Evolutionary conservation across 2,113 vertebrate species (phyloP), one percentile per base, ranked within the genome.

Genomic region (Cinclus cinclus): DNA sequence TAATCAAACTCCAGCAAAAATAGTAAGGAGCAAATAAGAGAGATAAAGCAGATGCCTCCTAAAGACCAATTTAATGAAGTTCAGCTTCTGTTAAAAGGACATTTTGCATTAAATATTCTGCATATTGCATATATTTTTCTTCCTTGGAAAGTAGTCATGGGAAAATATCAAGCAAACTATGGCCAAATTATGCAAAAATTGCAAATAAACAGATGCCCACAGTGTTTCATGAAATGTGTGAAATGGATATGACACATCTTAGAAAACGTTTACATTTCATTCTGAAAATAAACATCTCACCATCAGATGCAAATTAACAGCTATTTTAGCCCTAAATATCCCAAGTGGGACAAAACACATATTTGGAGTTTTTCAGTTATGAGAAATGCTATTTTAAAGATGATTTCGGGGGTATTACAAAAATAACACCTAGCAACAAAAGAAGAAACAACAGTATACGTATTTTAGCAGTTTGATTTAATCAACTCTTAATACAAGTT

Each of bases 151-250:
- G 79, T 35, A 93, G 37, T 68, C n/a, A 58, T 21, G 47, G 68
- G 84, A 92, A 94, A 96, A 92, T 90, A 93, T 78, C 88, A 46
- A 83, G 75, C 12, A 82, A 90, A 90, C 91, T 86, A 89, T 37
- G 69, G 79, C 79, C 90, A 95, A 94, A 91, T 96, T 93, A 74
- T 95, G 90, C 79, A 94, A 95, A 96, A 96, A 90, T 44, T 94
- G 68, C 95, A 96, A 97, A 96, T 95, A 97, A 97, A 96, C 94
- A 95, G 88, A 93, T 97, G 94, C 88, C 93, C 92, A 93, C 85
- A 68, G 82, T 91, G 60, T 95, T 96, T 96, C 63, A 77, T 70
- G 73, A 56, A 94, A 96, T 64, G 94, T 96, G 94, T 86, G 95
- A 96, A 95, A 75, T 52, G 92, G 55, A 75, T 95, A 70, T 96